A percentile compares a stretch with the other conserved stretches of the same genome.
phyloP scores from a whole-genome alignment of 2,888 invertebrate species.

The Scelioninae gen. 2 region DNA sequence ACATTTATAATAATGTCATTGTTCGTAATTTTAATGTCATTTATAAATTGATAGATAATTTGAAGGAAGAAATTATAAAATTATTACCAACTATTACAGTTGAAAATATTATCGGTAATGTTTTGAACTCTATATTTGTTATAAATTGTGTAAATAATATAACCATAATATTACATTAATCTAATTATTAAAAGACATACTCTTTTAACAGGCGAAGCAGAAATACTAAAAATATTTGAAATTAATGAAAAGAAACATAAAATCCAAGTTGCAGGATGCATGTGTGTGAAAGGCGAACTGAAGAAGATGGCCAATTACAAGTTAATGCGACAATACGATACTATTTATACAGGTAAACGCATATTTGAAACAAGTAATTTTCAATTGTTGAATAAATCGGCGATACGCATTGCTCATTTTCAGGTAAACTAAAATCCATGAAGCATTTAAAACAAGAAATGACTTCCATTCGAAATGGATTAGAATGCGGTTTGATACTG shows the following conservation, averaged over 20 bases:
- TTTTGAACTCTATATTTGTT: background rate
- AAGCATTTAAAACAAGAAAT: constrained; percentile 93
- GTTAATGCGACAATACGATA: constrained; percentile 81
- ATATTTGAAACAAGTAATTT: too few relatives aligned
- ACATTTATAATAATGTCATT: constrained; percentile 80
- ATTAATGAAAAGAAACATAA: constrained; percentile 88
- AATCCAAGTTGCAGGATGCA: constrained; percentile 91
- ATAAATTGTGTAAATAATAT: too few relatives aligned
- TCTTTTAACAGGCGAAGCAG: constrained; percentile 83
- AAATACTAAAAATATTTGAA: constrained; percentile 88
- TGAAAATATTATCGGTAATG: constrained; percentile 85
- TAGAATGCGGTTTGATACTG: constrained; percentile 92
- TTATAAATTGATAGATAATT: constrained; percentile 92
- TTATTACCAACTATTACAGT: constrained; percentile 83
- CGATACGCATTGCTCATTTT: constrained; percentile 21
- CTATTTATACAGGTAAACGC: constrained; percentile 82
- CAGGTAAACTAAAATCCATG: constrained; percentile 87
- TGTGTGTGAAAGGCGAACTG: constrained; percentile 87
- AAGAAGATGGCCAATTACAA: constrained; percentile 82
- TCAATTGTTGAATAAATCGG: background rate
- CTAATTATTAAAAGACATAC: background rate
- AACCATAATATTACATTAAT: background rate
- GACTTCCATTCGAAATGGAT: constrained; percentile 85
- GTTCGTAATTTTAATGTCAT: constrained; percentile 88
- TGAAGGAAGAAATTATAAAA: constrained; percentile 86